These are phyloP conservation scores for Nansenia antarctica DNA, from an alignment of 2,113 vertebrate species.

Conservation along the genomic window DNA sequence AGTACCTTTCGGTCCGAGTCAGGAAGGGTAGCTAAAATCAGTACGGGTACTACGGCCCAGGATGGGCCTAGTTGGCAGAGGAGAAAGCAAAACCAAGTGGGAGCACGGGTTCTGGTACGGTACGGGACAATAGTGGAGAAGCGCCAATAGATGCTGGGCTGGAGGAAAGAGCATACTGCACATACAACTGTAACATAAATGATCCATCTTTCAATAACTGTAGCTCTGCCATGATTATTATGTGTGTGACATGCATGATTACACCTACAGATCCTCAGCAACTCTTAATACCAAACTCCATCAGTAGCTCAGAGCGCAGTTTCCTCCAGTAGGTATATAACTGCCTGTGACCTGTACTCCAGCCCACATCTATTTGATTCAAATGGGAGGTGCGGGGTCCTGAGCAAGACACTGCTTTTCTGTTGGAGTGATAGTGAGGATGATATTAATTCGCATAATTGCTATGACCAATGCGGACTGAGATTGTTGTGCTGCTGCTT, in stretches of 20 bases:
- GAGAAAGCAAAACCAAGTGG: not conserved
- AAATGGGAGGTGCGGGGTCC: constrained; percentile 28
- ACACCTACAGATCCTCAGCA: not conserved
- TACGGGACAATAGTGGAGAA: no score
- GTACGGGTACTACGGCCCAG: no score
- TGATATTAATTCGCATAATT: constrained; percentile 75
- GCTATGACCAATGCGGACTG: constrained; percentile 67
- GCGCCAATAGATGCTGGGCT: not conserved
- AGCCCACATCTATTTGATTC: constrained; percentile 24
- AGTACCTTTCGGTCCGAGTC: no score
- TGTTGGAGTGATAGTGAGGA: constrained; percentile 50
- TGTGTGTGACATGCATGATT: constrained; percentile 3
- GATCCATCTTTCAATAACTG: not conserved
- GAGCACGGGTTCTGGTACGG: no score
- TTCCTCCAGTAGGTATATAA: not conserved
- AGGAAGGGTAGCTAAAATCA: no score
- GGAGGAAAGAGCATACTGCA: not conserved
- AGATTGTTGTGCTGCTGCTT: constrained; percentile 58
- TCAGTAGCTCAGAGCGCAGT: not conserved
- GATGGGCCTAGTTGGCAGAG: no score
- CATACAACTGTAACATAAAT: not conserved
- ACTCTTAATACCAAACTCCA: not conserved
- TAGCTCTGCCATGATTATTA: not conserved
- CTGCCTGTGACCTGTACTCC: constrained; percentile 12
- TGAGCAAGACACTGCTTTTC: constrained; percentile 35